These are phyloP conservation scores for Epirrhoe tristata DNA, from an alignment of 2,888 invertebrate genomes.

Conservation along the genomic window DNA sequence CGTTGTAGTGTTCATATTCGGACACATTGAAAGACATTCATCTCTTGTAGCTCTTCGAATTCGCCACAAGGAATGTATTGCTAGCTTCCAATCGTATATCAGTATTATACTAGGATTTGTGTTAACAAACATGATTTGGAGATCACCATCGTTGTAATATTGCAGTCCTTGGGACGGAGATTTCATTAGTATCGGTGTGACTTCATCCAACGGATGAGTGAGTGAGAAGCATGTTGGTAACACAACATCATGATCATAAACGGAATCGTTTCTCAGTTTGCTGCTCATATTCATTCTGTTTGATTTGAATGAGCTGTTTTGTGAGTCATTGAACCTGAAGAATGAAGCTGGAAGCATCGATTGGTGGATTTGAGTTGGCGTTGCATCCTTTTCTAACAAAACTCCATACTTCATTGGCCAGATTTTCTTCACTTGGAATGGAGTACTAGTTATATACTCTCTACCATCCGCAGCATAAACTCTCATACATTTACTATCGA, in stretches of 20 bases:
- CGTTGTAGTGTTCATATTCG: constrained; percentile 76
- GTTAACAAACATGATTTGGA: constrained; percentile 91
- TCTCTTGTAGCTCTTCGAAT: constrained; percentile 91
- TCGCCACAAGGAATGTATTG: constrained; percentile 93
- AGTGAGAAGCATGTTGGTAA: constrained; percentile 94
- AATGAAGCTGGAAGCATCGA: constrained; percentile 69
- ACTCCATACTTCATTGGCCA: constrained; percentile 95
- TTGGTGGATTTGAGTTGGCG: constrained; percentile 61
- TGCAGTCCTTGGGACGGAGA: constrained; percentile 85
- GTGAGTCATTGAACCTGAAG: constrained; percentile 70
- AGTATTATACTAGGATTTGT: constrained; percentile 92
- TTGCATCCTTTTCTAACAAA: constrained; percentile 90
- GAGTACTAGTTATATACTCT: constrained; percentile 92
- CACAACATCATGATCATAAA: constrained; percentile 78
- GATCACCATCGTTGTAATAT: constrained; percentile 87
- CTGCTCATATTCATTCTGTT: constrained; percentile 72
- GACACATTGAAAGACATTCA: constrained; percentile 88
- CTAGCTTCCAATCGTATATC: constrained; percentile 91
- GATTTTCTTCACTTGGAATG: constrained; percentile 91
- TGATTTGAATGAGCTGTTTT: constrained; percentile 69
- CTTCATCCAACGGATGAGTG: constrained; percentile 95
- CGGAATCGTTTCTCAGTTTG: constrained; percentile 68
- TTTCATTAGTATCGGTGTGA: constrained; percentile 92
- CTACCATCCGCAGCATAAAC: constrained; percentile 93
- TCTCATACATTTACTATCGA: constrained; percentile 91